phyloP scores from a whole-genome alignment of 2,888 invertebrate genomes.

The Caenorhabditis panamensis region DNA sequence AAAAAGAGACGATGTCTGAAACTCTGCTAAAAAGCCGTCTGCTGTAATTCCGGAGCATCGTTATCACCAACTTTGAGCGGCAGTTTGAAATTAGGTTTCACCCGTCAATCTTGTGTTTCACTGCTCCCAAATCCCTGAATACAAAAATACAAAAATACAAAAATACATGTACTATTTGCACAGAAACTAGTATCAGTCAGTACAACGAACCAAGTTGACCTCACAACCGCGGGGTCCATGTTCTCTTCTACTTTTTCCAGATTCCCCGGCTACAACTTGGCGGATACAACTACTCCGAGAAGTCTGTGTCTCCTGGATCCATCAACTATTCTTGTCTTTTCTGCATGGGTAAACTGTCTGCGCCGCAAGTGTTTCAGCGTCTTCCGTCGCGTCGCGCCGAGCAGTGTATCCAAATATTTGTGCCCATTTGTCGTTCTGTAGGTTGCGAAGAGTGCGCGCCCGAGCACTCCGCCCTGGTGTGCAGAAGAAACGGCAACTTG shows the following conservation, averaged over 20 bases:
- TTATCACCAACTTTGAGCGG: not conserved
- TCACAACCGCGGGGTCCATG: not conserved
- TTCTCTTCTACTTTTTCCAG: conserved; percentile 11
- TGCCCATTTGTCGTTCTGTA: conserved; percentile 44
- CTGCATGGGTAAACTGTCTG: conserved; percentile 38
- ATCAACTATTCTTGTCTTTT: not conserved
- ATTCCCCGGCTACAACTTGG: conserved; percentile 5
- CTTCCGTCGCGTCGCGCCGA: conserved; percentile 20
- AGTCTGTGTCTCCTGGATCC: not conserved
- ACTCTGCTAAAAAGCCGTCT: not conserved
- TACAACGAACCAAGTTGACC: conserved; percentile 1
- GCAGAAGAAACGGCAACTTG: conserved; percentile 35
- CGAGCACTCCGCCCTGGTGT: conserved; percentile 36
- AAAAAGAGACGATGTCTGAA: too few relatives aligned
- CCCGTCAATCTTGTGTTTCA: not conserved
- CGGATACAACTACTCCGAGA: conserved; percentile 21
- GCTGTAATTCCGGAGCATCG: conserved; percentile 6
- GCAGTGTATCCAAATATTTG: conserved; percentile 66
- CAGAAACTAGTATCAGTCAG: not conserved
- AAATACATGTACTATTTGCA: not conserved
- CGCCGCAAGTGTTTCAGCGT: conserved; percentile 27
- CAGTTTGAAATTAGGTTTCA: not conserved
- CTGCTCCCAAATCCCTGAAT: not conserved
- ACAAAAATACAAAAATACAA: not conserved
- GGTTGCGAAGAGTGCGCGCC: conserved; percentile 28